Conservation (phyloP, 2,113 vertebrate species). For the Eublepharis macularius region DNA sequence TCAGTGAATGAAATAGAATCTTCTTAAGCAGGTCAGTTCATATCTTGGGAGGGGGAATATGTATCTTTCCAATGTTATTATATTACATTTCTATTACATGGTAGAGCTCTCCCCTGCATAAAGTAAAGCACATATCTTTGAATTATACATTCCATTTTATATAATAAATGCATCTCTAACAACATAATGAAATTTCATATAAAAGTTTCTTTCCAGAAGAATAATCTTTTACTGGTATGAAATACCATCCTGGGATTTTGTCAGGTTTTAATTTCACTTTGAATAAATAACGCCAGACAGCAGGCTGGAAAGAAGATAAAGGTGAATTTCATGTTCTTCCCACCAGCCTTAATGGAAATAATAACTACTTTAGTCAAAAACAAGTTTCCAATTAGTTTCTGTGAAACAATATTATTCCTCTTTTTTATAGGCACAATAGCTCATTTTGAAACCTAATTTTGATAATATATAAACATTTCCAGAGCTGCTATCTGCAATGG, state of each 20-base stretch:
- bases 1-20: not conserved
- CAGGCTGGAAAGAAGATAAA: slow-evolving; percentile 78
- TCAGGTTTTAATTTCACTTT: slow-evolving; percentile 83
- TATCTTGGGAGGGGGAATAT: not conserved
- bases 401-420: slow-evolving; percentile 76
- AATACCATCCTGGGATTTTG: slow-evolving; percentile 72
- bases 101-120: not conserved
- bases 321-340: slow-evolving; percentile 79
- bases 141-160: slow-evolving; percentile 64
- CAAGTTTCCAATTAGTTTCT: slow-evolving; percentile 85
- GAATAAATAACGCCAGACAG: slow-evolving; percentile 79
- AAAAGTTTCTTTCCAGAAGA: slow-evolving; percentile 75
- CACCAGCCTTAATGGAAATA: slow-evolving; percentile 80
- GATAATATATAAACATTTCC: slow-evolving; percentile 78
- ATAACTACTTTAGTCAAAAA: slow-evolving; percentile 80
- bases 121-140: slow-evolving; percentile 46
- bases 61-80: not conserved
- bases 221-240: slow-evolving; percentile 75
- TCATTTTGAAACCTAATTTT: slow-evolving; percentile 80
- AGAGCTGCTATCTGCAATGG: slow-evolving; percentile 53
- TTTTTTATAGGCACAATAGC: slow-evolving; percentile 70
- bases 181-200: slow-evolving; percentile 73
- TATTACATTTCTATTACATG: not conserved
- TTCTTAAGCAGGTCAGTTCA: not conserved
- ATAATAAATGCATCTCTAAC: slow-evolving; percentile 69